phyloP scores from a whole-genome alignment of 2,113 vertebrate species.

The Amblyornis subalaris region DNA sequence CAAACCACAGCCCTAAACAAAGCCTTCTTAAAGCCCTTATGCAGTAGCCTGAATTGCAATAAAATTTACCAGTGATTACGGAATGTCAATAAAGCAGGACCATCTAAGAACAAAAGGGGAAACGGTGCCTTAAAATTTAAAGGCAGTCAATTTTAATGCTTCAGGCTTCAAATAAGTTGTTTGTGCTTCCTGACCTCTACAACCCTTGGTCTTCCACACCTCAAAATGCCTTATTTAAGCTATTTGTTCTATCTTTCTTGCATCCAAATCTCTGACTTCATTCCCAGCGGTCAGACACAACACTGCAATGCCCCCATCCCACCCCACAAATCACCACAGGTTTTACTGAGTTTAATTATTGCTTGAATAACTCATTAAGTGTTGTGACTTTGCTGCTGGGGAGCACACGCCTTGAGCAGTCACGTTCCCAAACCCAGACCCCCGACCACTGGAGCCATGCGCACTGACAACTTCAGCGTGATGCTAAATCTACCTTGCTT shows the following conservation, averaged over 20 bases:
- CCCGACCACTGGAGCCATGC: too few relatives aligned
- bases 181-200: not conserved
- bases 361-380: not conserved
- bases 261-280: not conserved
- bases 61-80: not conserved
- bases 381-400: fast-evolving
- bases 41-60: not conserved
- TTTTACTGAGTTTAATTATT: not conserved
- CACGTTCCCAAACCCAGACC: not conserved
- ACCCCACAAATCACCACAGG: not conserved
- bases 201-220: not conserved
- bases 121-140: not conserved
- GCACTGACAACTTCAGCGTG: not conserved
- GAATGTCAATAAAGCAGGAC: not conserved
- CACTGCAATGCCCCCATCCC: fast-evolving
- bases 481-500: not conserved
- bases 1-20: not conserved
- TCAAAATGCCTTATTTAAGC: not conserved
- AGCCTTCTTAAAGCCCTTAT: not conserved
- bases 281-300: not conserved
- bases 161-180: not conserved
- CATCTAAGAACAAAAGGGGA: not conserved
- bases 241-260: not conserved
- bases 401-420: not conserved
- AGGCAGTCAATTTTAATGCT: not conserved